These are phyloP conservation scores for Archilochus colubris DNA, from an alignment of 2,113 vertebrate species.

Conservation along the genomic window DNA sequence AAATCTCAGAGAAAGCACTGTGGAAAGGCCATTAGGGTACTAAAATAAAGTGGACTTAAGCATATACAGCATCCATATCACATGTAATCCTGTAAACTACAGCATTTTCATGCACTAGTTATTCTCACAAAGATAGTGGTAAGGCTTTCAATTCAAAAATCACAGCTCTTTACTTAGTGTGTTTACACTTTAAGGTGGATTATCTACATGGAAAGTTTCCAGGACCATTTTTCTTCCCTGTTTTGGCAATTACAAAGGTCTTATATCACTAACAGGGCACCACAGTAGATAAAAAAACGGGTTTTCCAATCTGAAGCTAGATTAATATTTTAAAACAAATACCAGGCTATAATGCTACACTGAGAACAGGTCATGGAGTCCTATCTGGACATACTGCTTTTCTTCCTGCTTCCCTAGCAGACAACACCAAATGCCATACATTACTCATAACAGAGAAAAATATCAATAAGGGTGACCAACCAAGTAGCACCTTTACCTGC, in stretches of 20 bases:
- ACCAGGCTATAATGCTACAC: conserved; percentile 12
- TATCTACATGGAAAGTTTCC: conserved; percentile 19
- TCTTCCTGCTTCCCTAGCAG: neutral
- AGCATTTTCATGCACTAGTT: neutral
- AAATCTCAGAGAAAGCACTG: neutral
- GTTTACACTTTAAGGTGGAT: neutral
- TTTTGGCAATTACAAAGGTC: conserved; percentile 11
- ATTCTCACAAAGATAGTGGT: neutral
- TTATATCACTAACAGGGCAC: neutral
- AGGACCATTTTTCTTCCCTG: neutral
- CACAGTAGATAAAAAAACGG: neutral
- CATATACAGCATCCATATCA: neutral
- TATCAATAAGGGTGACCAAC: neutral
- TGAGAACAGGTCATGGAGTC: neutral
- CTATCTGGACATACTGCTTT: neutral
- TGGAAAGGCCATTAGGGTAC: neutral
- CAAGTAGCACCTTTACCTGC: neutral
- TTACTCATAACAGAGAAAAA: neutral
- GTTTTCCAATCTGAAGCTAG: conserved; percentile 8
- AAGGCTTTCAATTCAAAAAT: neutral
- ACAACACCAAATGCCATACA: neutral
- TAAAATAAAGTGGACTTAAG: neutral
- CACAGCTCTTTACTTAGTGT: neutral
- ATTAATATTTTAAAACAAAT: conserved; percentile 49
- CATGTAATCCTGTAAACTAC: neutral